Conservation (phyloP, 2,113 vertebrate genomes). For the Tylochromis polylepis region DNA sequence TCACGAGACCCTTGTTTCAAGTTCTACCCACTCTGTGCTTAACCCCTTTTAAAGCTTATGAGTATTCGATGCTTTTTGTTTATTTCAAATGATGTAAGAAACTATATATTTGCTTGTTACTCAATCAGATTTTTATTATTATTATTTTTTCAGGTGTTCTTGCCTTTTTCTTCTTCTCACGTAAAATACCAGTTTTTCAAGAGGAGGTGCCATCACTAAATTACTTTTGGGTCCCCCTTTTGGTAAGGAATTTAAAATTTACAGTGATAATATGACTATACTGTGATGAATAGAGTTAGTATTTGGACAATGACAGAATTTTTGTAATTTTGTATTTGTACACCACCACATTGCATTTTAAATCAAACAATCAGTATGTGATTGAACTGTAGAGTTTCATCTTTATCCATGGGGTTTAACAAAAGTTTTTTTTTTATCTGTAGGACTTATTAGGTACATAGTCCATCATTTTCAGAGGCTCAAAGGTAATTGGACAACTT, state of each 20-base stretch:
- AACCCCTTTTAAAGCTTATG: background rate
- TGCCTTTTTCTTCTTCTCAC: slow-evolving; percentile 91
- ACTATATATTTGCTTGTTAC: background rate
- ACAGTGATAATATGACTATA: accelerated
- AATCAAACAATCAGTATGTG: background rate
- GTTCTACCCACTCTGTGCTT: background rate
- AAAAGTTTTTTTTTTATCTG: background rate
- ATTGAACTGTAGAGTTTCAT: background rate
- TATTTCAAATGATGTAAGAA: accelerated
- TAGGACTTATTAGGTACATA: background rate
- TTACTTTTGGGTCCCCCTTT: slow-evolving; percentile 90
- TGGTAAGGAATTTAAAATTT: slow-evolving; percentile 77
- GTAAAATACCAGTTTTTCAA: slow-evolving; percentile 77
- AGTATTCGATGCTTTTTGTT: background rate
- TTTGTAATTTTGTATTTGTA: background rate
- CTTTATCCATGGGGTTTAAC: background rate
- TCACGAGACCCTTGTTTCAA: background rate
- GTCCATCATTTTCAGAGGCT: background rate
- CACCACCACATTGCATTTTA: too few relatives aligned
- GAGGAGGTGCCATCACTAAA: slow-evolving; percentile 82
- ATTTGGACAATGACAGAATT: background rate
- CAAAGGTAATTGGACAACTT: background rate
- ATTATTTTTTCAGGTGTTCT: slow-evolving; percentile 78
- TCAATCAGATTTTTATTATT: background rate
- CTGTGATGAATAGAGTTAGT: background rate